Percentiles rank a stretch among this genome's conserved stretches.
phyloP scores from a whole-genome alignment of 2,888 invertebrate species.

The Esperia sulphurella region DNA sequence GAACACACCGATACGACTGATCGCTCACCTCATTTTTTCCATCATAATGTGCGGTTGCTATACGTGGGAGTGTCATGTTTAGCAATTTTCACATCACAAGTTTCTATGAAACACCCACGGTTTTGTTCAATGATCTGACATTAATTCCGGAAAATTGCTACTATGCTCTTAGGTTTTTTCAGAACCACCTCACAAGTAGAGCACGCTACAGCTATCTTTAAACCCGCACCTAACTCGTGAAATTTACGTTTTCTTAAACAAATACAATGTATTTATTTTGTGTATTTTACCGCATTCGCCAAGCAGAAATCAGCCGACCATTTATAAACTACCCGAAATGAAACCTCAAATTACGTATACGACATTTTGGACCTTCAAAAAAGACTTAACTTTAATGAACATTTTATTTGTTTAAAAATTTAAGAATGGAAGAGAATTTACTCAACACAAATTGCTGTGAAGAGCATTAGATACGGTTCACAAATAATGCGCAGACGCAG shows the following conservation, averaged over 20 bases:
- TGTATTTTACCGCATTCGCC: neutral
- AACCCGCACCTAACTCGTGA: neutral
- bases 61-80: constrained; percentile 45
- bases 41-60: constrained; percentile 21
- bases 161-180: neutral
- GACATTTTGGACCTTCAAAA: neutral
- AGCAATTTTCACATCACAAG: constrained; percentile 53
- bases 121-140: constrained; percentile 36
- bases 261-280: neutral
- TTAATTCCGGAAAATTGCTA: constrained; percentile 10
- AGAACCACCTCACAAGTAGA: neutral
- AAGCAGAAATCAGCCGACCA: neutral
- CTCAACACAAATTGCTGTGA: constrained; percentile 30
- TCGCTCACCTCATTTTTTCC: constrained; percentile 46
- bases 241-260: neutral
- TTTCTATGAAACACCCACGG: constrained; percentile 45
- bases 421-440: constrained; percentile 22
- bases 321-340: constrained; percentile 1
- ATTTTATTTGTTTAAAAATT: neutral
- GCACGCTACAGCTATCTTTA: neutral
- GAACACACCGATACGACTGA: constrained; percentile 47
- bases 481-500: constrained; percentile 35
- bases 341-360: neutral
- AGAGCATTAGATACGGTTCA: constrained; percentile 51
- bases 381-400: neutral